Percentiles rank a stretch among this genome's conserved stretches.
Conservation (phyloP, 2,797 vertebrate species). For the Acropternis orthonyx region DNA sequence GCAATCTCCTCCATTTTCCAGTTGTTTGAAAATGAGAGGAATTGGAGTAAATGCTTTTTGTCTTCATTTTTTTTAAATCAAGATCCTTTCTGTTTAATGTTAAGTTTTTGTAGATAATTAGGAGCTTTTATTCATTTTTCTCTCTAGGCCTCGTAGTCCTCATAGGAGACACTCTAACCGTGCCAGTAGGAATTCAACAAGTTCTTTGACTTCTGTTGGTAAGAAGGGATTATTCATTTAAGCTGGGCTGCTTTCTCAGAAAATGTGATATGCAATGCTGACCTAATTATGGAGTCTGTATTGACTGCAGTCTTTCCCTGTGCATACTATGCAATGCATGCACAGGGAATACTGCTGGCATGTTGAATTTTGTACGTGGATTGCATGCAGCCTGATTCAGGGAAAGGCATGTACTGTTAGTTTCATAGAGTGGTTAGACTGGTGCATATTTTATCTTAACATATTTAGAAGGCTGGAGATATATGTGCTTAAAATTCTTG, state of each 20-base stretch:
- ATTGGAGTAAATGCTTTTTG: neutral
- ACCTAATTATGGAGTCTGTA: neutral
- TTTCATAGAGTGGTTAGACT: neutral
- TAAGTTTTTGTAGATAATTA: neutral
- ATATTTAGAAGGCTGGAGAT: neutral
- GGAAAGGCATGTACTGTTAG: neutral
- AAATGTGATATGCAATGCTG: neutral
- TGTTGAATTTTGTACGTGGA: neutral
- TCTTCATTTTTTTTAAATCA: neutral
- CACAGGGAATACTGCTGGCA: neutral
- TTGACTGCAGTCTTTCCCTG: neutral
- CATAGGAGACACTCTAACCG: constrained; percentile 80
- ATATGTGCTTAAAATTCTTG: neutral
- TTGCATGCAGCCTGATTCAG: neutral
- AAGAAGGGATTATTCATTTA: constrained; percentile 53
- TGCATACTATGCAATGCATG: neutral
- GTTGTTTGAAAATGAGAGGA: neutral
- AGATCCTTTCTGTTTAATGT: neutral
- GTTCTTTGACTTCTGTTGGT: constrained; percentile 92
- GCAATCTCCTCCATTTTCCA: neutral
- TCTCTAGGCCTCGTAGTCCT: constrained; percentile 86
- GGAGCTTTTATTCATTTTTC: neutral
- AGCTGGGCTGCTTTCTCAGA: neutral
- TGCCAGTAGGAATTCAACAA: constrained; percentile 77
- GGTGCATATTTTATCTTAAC: neutral